Conservation (phyloP, 2,797 vertebrate species). For the Oophaga sylvatica region DNA sequence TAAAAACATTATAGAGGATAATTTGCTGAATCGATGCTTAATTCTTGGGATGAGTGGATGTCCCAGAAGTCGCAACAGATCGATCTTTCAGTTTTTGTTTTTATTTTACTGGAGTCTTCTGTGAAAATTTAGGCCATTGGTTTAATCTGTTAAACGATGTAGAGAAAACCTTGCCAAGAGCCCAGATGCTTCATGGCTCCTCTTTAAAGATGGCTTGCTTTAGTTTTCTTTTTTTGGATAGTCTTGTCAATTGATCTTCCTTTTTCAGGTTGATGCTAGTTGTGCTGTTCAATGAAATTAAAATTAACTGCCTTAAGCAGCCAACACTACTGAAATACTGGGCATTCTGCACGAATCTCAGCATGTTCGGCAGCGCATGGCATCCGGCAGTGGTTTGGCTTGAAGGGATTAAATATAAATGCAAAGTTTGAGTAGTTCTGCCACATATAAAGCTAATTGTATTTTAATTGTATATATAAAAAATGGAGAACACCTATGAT, state of each 20-base stretch:
- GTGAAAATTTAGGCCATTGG: background rate
- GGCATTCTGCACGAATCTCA: background rate
- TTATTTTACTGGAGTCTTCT: background rate
- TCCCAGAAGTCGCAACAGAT: no score
- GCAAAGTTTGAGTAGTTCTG: background rate
- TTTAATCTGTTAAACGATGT: conserved; percentile 1
- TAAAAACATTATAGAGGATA: no score
- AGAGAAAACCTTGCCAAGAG: conserved; percentile 19
- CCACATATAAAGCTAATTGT: background rate
- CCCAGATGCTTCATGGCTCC: conserved; percentile 8
- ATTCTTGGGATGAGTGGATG: no score
- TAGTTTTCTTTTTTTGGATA: background rate
- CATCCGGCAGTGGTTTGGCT: background rate
- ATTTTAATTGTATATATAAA: no score
- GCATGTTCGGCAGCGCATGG: no score
- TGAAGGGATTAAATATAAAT: background rate
- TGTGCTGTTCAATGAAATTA: conserved; percentile 12
- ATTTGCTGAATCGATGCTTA: no score
- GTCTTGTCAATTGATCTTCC: conserved; percentile 25
- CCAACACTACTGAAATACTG: background rate
- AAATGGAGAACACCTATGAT: no score
- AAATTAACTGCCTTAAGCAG: conserved; percentile 13
- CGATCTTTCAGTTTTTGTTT: background rate
- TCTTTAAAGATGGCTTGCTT: background rate
- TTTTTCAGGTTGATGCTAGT: background rate